phyloP scores from a whole-genome alignment of 2,797 vertebrate genomes.

The Lutjanus argentimaculatus region DNA sequence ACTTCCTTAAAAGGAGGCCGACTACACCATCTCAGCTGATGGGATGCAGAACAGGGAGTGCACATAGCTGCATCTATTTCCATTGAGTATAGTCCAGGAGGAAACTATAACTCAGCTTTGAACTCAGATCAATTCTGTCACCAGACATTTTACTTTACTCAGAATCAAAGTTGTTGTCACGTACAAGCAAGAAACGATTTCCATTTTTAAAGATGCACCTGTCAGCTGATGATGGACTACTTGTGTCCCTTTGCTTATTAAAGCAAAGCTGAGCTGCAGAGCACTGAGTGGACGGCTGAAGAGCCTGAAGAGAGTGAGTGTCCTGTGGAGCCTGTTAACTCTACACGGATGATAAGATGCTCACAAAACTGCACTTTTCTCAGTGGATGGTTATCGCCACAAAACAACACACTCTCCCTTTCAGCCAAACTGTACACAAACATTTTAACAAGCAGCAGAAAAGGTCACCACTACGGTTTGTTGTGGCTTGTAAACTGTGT shows the following conservation, averaged over 20 bases:
- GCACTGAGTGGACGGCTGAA: conserved; percentile 1
- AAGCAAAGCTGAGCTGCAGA: conserved; percentile 25
- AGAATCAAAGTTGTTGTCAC: not conserved
- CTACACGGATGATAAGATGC: conserved; percentile 1
- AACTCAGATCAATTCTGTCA: conserved; percentile 22
- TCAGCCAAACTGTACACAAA: conserved; percentile 42
- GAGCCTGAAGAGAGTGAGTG: not conserved
- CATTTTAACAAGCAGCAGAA: conserved; percentile 46
- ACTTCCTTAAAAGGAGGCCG: conserved; percentile 84
- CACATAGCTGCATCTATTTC: conserved; percentile 62
- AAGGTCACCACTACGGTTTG: conserved; percentile 50
- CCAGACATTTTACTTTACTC: conserved; percentile 12
- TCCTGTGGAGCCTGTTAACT: not conserved
- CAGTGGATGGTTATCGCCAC: conserved; percentile 5
- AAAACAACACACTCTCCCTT: conserved; percentile 26
- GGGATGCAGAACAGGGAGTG: conserved; percentile 68
- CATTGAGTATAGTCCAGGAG: conserved; percentile 29
- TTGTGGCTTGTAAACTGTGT: conserved; percentile 66
- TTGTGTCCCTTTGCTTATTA: conserved; percentile 11
- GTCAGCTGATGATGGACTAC: conserved; percentile 3
- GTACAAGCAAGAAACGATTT: not conserved
- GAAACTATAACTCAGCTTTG: conserved; percentile 35
- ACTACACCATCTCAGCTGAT: conserved; percentile 57
- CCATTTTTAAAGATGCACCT: not conserved
- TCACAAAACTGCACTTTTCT: conserved; percentile 5